A percentile compares a stretch with the other conserved stretches of the same genome.
phyloP scores from a whole-genome alignment of 2,888 invertebrate species.

The Drosophila leonis region DNA sequence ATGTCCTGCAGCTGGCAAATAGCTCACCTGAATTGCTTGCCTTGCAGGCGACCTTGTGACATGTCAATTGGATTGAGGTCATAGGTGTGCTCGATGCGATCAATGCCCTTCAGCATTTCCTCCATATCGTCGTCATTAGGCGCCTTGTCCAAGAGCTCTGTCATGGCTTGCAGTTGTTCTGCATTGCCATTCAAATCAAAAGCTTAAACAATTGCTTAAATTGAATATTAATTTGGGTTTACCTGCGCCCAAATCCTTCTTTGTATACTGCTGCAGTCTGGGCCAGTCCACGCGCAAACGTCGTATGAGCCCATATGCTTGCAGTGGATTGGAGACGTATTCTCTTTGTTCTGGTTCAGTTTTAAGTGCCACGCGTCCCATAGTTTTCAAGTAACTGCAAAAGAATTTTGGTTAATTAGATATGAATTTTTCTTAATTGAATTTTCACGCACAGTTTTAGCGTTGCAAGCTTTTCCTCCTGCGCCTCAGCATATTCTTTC shows the following conservation, averaged over 20 bases:
- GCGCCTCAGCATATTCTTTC: constrained; percentile 19
- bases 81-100: constrained; percentile 54
- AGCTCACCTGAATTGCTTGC: constrained; percentile 44
- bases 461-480: constrained; percentile 44
- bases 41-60: constrained; percentile 38
- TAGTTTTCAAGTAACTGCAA: constrained; percentile 39
- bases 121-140: constrained; percentile 39
- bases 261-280: constrained; percentile 25
- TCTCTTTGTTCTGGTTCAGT: constrained; percentile 14
- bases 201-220: not conserved
- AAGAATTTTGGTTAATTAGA: not conserved
- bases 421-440: not conserved
- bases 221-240: not conserved
- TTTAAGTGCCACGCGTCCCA: constrained; percentile 3
- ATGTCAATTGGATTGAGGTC: constrained; percentile 44
- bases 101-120: constrained; percentile 30
- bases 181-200: not conserved
- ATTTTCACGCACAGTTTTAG: constrained; percentile 39
- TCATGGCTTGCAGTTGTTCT: constrained; percentile 31
- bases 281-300: constrained; percentile 61
- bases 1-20: not conserved
- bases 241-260: constrained; percentile 28
- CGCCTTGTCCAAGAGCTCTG: constrained; percentile 16
- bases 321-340: constrained; percentile 53
- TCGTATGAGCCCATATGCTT: constrained; percentile 49